Evolutionary conservation across 2,888 invertebrate species (phyloP).

Genomic region (Prionchulus punctatus): DNA sequence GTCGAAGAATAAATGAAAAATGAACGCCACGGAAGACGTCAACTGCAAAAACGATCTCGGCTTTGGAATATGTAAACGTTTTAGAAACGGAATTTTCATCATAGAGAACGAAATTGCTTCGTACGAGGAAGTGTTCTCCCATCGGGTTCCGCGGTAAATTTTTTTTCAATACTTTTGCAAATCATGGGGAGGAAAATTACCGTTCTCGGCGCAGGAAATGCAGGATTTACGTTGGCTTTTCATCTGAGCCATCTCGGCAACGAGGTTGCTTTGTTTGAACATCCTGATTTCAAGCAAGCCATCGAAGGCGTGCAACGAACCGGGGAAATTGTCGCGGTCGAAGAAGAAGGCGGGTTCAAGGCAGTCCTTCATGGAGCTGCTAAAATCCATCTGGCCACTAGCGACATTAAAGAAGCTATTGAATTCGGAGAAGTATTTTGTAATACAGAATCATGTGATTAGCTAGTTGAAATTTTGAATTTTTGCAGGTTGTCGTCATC

Average conservation of each 20-base stretch:
- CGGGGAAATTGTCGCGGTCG: conserved; percentile 2
- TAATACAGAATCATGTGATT: conserved; percentile 5
- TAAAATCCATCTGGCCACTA: conserved; percentile 5
- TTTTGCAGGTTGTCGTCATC: not conserved
- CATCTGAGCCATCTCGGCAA: conserved; percentile 5
- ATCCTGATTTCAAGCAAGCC: conserved; percentile 6
- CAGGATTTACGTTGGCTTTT: conserved; percentile 7
- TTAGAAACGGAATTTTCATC: too few relatives aligned
- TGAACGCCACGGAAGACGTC: too few relatives aligned
- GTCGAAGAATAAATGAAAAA: too few relatives aligned
- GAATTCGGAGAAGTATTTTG: conserved; percentile 9
- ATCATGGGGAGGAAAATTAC: conserved; percentile 3
- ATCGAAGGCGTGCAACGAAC: conserved; percentile 5
- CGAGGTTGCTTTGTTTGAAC: conserved; percentile 8
- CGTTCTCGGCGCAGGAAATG: conserved; percentile 9
- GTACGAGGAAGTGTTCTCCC: too few relatives aligned
- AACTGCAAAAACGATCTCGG: too few relatives aligned
- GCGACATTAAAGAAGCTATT: conserved; percentile 8
- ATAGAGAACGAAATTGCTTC: too few relatives aligned
- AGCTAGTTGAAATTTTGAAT: too few relatives aligned
- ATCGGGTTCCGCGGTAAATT: too few relatives aligned
- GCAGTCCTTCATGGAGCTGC: conserved; percentile 7
- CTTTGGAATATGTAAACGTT: too few relatives aligned
- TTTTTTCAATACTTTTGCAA: too few relatives aligned
- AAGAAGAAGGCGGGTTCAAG: not conserved